A percentile compares a stretch with the other conserved stretches of the same genome.
These are phyloP conservation scores for Protonemura montana DNA, from an alignment of 2,888 invertebrate species.

Conservation along the genomic window DNA sequence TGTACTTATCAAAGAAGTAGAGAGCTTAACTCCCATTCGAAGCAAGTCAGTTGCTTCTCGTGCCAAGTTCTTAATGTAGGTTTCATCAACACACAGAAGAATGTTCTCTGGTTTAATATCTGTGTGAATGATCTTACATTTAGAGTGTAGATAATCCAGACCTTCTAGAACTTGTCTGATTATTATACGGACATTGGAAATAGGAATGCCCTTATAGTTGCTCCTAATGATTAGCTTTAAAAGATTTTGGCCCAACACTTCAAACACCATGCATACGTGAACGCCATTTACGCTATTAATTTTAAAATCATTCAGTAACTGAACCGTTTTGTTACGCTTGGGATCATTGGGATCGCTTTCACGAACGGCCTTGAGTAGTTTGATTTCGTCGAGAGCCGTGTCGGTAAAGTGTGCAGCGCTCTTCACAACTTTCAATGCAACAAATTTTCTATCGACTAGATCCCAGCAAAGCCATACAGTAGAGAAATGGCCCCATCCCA, in stretches of 20 bases:
- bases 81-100: slow-evolving; percentile 89
- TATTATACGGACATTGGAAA: slow-evolving; percentile 94
- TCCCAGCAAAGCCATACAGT: slow-evolving; percentile 99
- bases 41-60: slow-evolving; percentile 95
- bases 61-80: slow-evolving; percentile 88
- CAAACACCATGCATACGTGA: slow-evolving; percentile 99
- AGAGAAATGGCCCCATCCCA: slow-evolving; percentile 99
- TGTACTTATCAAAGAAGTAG: slow-evolving; percentile 88
- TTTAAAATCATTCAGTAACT: slow-evolving; percentile 97
- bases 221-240: slow-evolving; percentile 97
- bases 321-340: slow-evolving; percentile 95
- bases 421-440: slow-evolving; percentile 98
- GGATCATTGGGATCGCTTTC: slow-evolving; percentile 92
- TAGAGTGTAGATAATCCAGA: slow-evolving; percentile 94
- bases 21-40: slow-evolving; percentile 89
- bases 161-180: slow-evolving; percentile 94
- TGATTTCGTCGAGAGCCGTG: slow-evolving; percentile 98
- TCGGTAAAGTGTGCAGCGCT: slow-evolving; percentile 99
- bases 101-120: slow-evolving; percentile 96
- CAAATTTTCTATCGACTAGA: slow-evolving; percentile 91
- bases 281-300: slow-evolving; percentile 97
- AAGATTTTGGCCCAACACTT: slow-evolving; percentile 97
- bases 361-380: slow-evolving; percentile 93
- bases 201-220: slow-evolving; percentile 96
- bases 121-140: slow-evolving; percentile 95